These are phyloP conservation scores for Rhabdornis inornatus DNA, from an alignment of 2,113 vertebrate species.

Conservation along the genomic window DNA sequence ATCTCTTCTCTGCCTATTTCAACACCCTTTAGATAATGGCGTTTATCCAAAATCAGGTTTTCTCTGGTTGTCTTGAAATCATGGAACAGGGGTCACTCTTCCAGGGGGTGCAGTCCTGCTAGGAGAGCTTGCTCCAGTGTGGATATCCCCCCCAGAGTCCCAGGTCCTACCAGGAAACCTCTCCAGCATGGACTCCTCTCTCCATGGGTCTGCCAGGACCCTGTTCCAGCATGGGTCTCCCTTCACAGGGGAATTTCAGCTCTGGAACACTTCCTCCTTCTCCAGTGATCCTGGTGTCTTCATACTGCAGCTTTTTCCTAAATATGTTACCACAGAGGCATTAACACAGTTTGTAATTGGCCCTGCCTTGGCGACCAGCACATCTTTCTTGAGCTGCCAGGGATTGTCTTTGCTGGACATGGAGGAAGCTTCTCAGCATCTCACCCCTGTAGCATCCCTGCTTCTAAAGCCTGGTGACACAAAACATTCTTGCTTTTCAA, in stretches of 20 bases:
- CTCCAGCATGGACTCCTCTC: not conserved
- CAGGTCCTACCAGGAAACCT: no score
- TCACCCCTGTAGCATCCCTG: rapidly evolving
- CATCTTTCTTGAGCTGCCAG: not conserved
- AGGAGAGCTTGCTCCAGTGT: no score
- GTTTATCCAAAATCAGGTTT: not conserved
- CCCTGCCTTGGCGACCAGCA: not conserved
- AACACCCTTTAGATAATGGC: rapidly evolving
- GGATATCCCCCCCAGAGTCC: no score
- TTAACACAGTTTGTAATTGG: no score
- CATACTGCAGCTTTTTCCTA: not conserved
- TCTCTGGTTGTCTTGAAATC: not conserved
- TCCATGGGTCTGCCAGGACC: no score
- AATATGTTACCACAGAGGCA: not conserved
- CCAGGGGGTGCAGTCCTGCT: no score
- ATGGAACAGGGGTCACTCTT: not conserved
- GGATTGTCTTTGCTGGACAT: not conserved
- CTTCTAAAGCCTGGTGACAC: no score
- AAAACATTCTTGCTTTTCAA: not conserved
- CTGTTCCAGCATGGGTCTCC: not conserved
- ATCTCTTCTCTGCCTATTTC: not conserved
- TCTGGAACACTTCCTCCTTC: not conserved
- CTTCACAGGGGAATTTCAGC: not conserved
- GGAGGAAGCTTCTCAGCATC: not conserved
- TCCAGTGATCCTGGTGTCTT: not conserved